Base-by-base conservation (phyloP, 2,888 invertebrate genomes). In the Nomada ruficornis region DNA sequence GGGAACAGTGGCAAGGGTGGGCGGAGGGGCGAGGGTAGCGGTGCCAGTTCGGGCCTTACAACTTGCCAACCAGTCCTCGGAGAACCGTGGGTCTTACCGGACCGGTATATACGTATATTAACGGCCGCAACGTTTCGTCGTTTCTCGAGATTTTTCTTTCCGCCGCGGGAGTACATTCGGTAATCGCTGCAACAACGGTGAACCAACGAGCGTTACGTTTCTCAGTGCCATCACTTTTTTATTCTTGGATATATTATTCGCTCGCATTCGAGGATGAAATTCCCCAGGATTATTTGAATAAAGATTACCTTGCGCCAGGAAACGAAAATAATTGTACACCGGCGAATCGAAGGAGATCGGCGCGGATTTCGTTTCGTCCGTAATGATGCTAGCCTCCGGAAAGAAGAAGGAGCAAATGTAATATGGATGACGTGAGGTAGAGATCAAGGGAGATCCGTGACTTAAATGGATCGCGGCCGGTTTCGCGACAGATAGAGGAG, bases 41-140 rank as follows among this genome's bases (percentile, higher is more conserved):
- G 92, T 90, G 91, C 90, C 91, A 88, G 89, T 88, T 89, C 86
- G 89, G 89, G 90, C 88, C 88, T 88, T 88, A 88, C 88, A 73
- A 81, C 86, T 87, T 76, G 88, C 90, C 89, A 90, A 89, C 89
- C 92, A 93, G 93, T 93, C 90, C 91, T 91, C 90, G 90, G 89
- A 91, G 92, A 92, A 90, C 91, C 91, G 92, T 90, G 90, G 91
- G 86, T 87, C 88, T 86, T 87, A 86, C 80, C 86, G 83, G 87
- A 88, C 86, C 84, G 78, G 84, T 82, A 62, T 64, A 68, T 55
- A 77, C 86, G 86, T 70, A 85, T 84, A 81, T 70, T 47, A 64
- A 84, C 77, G 63, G 57, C 77, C 77, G 86, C 75, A 75, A 82
- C 82, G 78, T 80, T 82, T 83, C 78, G 79, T 71, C 79, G 72